These are phyloP conservation scores for Anadara kagoshimensis DNA, from an alignment of 1,140 invertebrate species.

Conservation along the genomic window DNA sequence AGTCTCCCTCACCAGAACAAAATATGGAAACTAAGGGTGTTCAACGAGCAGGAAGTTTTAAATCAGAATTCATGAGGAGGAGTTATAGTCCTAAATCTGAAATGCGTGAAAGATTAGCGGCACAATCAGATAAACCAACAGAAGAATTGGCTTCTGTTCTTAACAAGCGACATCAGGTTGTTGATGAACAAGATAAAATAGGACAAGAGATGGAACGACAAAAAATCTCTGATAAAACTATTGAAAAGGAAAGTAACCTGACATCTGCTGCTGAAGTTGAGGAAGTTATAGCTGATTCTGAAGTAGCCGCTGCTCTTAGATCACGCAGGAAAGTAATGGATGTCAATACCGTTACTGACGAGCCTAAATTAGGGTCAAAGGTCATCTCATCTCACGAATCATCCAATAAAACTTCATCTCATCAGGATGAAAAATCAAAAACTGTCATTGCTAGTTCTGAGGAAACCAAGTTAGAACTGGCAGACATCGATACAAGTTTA, in stretches of 20 bases:
- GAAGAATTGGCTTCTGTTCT: conserved; percentile 48
- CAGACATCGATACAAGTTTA: conserved; percentile 47
- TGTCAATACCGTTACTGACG: neutral
- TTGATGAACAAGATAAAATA: conserved; percentile 44
- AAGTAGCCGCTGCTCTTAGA: conserved; percentile 45
- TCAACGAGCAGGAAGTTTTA: conserved; percentile 53
- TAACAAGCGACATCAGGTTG: conserved; percentile 46
- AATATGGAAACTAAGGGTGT: conserved; percentile 22
- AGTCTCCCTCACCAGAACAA: conserved; percentile 20
- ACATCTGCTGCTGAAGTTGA: conserved; percentile 35
- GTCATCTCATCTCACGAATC: conserved; percentile 13
- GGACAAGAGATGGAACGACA: conserved; percentile 40
- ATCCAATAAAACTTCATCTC: neutral
- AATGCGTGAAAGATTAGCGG: conserved; percentile 29
- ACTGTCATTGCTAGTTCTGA: conserved; percentile 2
- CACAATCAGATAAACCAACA: conserved; percentile 39
- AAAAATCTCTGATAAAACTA: conserved; percentile 43
- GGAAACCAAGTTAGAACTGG: neutral
- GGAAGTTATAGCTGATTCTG: conserved; percentile 45
- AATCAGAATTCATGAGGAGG: conserved; percentile 50
- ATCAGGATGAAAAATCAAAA: neutral
- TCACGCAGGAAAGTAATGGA: conserved; percentile 45
- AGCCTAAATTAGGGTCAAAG: neutral
- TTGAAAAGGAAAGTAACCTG: conserved; percentile 38
- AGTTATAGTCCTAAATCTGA: conserved; percentile 40